Evolutionary conservation across 2,888 invertebrate genomes (phyloP), one percentile per base, ranked within the genome.

Genomic region (Boloria selene): DNA sequence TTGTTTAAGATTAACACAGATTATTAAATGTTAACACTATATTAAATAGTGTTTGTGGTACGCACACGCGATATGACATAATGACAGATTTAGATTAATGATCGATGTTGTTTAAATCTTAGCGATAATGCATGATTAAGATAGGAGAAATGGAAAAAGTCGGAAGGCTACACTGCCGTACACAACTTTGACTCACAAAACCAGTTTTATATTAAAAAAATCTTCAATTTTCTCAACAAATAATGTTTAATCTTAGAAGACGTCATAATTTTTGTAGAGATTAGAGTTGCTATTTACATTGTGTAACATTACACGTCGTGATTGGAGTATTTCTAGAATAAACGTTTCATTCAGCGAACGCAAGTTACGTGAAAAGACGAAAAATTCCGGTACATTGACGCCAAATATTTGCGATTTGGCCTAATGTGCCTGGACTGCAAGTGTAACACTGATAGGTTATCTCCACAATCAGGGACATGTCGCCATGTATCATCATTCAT

Each of bases 401-500:
- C 65, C 69, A 72, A 72, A 73, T 72, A 74, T 75, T 72, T 59
- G 31, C 47, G 44, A 54, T 71, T 70, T 70, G 49, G 67, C 55
- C 58, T 63, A 62, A 16, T 58, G 64, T 58, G 64, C 53, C 63
- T 52, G 49, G 13, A 64, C 70, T 61, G 61, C 52, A 67, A 67
- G 67, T 22, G 22, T 61, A 65, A 55, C 72, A 67, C 63, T 73
- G 81, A 82, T 81, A 79, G 72, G 70, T 83, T 87, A 86, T 86
- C 84, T 76, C 67, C 73, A 77, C 77, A 79, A 80, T 79, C 81
- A 75, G 75, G 77, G 74, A 73, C 79, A 68, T 77, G 77, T 81
- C 77, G 72, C 75, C 70, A 77, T 90, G 80, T 75, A 89, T 88
- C 87, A 90, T 88, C 84, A 85, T 91, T 79, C 86, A 90, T 91